phyloP scores from a whole-genome alignment of 1,140 invertebrate species.

The Daktulosphaira vitifoliae region DNA sequence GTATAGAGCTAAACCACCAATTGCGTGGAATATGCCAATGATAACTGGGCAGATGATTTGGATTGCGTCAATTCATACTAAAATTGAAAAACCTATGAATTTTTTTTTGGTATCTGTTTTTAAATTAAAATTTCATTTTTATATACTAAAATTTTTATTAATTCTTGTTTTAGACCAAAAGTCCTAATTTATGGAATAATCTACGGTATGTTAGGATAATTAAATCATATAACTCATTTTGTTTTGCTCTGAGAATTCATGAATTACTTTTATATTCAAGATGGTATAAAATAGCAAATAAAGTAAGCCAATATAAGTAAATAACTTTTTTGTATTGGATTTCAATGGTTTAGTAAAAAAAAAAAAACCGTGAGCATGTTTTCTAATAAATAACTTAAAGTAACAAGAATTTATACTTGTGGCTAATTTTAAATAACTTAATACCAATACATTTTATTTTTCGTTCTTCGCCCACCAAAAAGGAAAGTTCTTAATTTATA shows the following conservation, averaged over 20 bases:
- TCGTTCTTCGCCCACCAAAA: too few relatives aligned
- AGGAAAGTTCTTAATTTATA: too few relatives aligned
- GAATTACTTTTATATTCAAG: not conserved
- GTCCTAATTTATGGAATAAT: not conserved
- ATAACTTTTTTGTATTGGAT: too few relatives aligned
- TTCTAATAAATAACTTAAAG: too few relatives aligned
- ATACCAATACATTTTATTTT: too few relatives aligned
- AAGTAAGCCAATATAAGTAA: not conserved
- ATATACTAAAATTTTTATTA: too few relatives aligned
- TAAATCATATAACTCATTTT: not conserved
- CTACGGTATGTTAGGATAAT: not conserved
- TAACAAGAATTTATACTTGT: too few relatives aligned
- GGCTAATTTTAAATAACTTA: too few relatives aligned
- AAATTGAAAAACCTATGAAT: constrained; percentile 5
- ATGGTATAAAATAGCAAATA: not conserved
- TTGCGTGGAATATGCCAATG: not conserved
- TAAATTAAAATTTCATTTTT: not conserved
- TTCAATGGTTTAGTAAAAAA: too few relatives aligned
- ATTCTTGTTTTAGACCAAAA: not conserved
- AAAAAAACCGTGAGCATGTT: too few relatives aligned
- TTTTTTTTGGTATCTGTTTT: constrained; percentile 3
- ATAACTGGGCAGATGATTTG: not conserved
- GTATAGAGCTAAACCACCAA: not conserved
- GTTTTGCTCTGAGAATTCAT: not conserved
- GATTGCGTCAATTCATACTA: not conserved